Base-by-base conservation (phyloP, 2,888 invertebrate genomes). In the Tetranychus truncatus region DNA sequence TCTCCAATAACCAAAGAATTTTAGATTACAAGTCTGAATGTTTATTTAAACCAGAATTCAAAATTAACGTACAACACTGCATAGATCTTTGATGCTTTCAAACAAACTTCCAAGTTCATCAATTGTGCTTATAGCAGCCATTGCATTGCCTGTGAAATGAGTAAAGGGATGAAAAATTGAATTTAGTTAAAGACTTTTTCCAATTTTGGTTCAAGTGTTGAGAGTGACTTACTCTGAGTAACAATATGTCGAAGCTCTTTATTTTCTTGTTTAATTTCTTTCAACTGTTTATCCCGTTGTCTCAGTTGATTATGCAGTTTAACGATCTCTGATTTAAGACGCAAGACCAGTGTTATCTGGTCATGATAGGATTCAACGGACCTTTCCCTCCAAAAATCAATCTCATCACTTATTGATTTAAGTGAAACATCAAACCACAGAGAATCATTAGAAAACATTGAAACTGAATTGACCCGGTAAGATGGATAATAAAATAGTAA, bases 401-500 rank as follows among this genome's bases (percentile, higher is more conserved):
- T 55, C 55, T 55, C 55, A 55, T 55, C 55, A 15, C 11, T 15
- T 15, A 55, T 55, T 55, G 55, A 55, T 55, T 55, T 55, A 55
- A 55, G 9, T 55, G 55, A 55, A 15, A 55, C 9, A 55, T 55
- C 55, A 55, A 55, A 55, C 55, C 55, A 55, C 9, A 55, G 15
- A 15, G 55, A 15, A 15, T 55, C 11, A 55, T 15, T 15, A 55
- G 9, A 15, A 55, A 55, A 55, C 55, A 55, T 6, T 55, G 55
- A 55, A 15, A 15, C 9, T 55, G 55, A 55, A 55, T 55, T 55
- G 3, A 15, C 15, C 9, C 55, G 55, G 15, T 55, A 55, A 55
- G 55, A 55, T 55, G 55, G 55, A 55, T 55, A 55, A 55, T 55
- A 55, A 55, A 55, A 55, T 55, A 55, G 55, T 55, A 55, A 55